A percentile compares a stretch with the other conserved stretches of the same genome.
Conservation (phyloP, 2,113 vertebrate genomes). For the Trogon melanurus region DNA sequence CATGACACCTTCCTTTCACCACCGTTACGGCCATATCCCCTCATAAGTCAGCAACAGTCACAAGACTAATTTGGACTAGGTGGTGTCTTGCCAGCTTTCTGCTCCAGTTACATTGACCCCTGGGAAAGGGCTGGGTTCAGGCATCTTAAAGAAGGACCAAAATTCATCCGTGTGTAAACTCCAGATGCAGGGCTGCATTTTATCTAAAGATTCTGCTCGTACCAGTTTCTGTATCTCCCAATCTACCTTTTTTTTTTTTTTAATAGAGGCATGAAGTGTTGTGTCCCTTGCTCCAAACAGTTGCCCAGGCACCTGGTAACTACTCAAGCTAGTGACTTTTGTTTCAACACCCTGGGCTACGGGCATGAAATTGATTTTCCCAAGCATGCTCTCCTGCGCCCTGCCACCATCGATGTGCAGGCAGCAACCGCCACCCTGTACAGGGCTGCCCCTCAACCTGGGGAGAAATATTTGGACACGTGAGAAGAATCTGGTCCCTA, state of each 20-base stretch:
- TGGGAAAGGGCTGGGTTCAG: neutral
- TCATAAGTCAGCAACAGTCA: rapidly evolving
- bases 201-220: neutral
- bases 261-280: rapidly evolving
- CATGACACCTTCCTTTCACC: neutral
- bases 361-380: neutral
- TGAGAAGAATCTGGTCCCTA: neutral
- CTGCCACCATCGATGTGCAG: neutral
- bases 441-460: neutral
- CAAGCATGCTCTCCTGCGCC: neutral
- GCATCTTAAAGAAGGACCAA: neutral
- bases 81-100: neutral
- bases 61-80: neutral
- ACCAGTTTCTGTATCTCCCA: neutral
- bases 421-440: neutral
- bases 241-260: neutral
- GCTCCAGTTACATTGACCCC: neutral
- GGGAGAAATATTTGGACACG: rapidly evolving
- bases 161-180: neutral
- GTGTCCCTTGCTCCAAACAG: neutral
- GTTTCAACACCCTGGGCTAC: neutral
- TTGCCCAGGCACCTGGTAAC: neutral
- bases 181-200: neutral
- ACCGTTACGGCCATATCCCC: rapidly evolving
- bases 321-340: neutral